Evolutionary conservation across 1,140 invertebrate species (phyloP), one percentile per base, ranked within the genome.

Genomic region (Drosophila malerkotliana): DNA sequence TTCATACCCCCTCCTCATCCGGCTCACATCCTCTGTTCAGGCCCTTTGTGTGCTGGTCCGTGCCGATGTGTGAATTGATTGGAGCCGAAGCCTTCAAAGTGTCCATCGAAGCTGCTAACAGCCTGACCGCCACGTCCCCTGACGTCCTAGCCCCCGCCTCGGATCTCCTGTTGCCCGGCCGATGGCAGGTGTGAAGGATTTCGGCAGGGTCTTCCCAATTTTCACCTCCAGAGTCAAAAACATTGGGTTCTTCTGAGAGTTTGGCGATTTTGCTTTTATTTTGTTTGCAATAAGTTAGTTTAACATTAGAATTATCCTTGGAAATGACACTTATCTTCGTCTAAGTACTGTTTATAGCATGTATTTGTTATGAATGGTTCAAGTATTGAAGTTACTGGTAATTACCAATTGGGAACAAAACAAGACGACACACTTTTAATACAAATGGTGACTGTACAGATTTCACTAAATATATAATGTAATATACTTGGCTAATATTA

Each of bases 201-300:
- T 48, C 52, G 30, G 39, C 8, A 21, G 49, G 79, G 68, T 82
- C 78, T 81, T 81, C 78, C 32, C 47, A 28, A 56, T 44, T 52
- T 60, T 28, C 41, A 30, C 32, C 24, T 39, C 44, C 9, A 34
- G 41, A 61, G 37, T 32, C 24, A 59, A 54, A 32, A 32, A 47
- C 37, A 10, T 18, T 30, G 41, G 30, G 56, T 62, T 62, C 67
- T 84, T 77, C 44, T 66, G 69, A 74, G 59, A 78, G 51, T 87
- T 85, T 67, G 58, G 54, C 48, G 60, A 69, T 47, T 66, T 74
- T 60, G 28, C 44, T 72, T 75, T 72, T 71, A 62, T 60, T 64
- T 48, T 60, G 12, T 69, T 83, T 73, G 60, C 67, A 87, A 87
- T 87, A 87, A 87, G 57, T 87, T 87, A 87, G 44, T 41, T 87